Evolutionary conservation across 2,888 invertebrate species (phyloP), one percentile per base, ranked within the genome.

Genomic region (Parapristionchus giblindavisi): DNA sequence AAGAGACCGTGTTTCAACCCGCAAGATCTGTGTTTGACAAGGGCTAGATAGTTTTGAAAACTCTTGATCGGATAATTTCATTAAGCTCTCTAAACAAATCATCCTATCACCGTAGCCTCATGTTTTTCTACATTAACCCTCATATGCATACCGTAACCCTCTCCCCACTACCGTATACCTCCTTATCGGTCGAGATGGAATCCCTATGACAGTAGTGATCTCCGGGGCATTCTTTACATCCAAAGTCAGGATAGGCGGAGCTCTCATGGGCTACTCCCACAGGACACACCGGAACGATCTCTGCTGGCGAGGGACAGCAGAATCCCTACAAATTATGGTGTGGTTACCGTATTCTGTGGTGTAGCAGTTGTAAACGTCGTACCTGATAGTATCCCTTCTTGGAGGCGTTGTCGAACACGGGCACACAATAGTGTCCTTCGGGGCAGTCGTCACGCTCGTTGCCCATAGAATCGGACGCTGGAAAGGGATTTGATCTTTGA

Each of bases 191-290:
- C 2, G 85, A 73, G 6, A 85, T 77, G 3, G 79, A 56, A 76
- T 86, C 86, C 11, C 79, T 66, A 76, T 86, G 86, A 63, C 86
- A 86, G 76, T 81, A 86, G 75, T 86, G 84, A 70, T 85, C 84
- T 27, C 75, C 76, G 6, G 86, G 86, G 71, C 86, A 86, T 27
- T 79, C 76, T 17, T 29, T 61, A 63, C 83, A 83, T 2, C 82
- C 83, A 63, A 77, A 83, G 72, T 84, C 81, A 8, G 86, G 86
- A 11, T 83, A 78, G 54, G 75, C 77, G 61, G 83, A 83, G 1
- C 80, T 80, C 24, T 80, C 79, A 75, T 86, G 85, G 1, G 86
- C 75, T 54, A 82, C 80, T 40, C 85, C 85, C 29, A 86, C 86
- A 0, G 86, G 86, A 43, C 86, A 86, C 21, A 82, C 81, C 11